phyloP scores from a whole-genome alignment of 2,888 invertebrate species.

The Homarus gammarus region DNA sequence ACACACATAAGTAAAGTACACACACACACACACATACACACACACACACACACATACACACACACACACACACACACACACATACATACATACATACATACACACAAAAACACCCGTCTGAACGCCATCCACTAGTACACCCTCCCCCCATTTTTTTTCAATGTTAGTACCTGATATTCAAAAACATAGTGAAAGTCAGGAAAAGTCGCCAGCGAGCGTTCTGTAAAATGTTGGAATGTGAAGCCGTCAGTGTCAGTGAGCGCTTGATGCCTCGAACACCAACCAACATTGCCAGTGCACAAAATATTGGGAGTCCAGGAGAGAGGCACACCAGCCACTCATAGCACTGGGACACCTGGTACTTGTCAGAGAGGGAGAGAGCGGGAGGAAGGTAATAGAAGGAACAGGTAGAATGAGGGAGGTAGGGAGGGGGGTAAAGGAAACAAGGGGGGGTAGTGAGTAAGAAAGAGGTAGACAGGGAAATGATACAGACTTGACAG shows the following conservation, averaged over 20 bases:
- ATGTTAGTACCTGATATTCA: background rate
- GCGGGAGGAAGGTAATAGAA: background rate
- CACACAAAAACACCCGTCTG: background rate
- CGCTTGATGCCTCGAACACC: background rate
- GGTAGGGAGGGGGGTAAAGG: too few relatives aligned
- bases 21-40: background rate
- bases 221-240: background rate
- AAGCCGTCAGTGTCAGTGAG: background rate
- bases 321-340: background rate
- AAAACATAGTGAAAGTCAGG: background rate
- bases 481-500: too few relatives aligned
- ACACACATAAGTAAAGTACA: too few relatives aligned
- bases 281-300: background rate
- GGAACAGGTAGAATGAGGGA: too few relatives aligned
- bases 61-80: too few relatives aligned
- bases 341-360: background rate
- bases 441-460: too few relatives aligned
- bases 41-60: background rate
- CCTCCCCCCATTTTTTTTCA: background rate
- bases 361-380: background rate
- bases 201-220: background rate
- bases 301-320: background rate
- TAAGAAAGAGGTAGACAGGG: too few relatives aligned
- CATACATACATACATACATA: conserved; percentile 19
- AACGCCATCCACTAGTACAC: background rate